Evolutionary conservation across 2,888 invertebrate species (phyloP), one percentile per base, ranked within the genome.

Genomic region (Caenorhabditis japonica): DNA sequence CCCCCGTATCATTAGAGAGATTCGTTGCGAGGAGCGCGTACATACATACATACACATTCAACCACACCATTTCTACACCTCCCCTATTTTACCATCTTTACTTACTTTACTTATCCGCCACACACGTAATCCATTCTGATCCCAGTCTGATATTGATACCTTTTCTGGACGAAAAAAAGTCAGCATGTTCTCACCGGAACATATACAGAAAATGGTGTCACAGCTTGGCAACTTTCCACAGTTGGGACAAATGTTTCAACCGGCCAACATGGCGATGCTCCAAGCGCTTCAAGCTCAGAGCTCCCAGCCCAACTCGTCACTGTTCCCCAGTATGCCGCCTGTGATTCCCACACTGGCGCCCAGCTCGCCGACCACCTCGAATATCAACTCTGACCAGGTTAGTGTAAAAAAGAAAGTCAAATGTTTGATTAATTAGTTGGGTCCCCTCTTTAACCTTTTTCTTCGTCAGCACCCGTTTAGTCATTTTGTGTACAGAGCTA

Each of bases 361-460:
- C 4, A 44, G 59, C 8, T 79, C 70, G 27, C 79, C 76, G 15
- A 80, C 78, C 8, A 78, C 80, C 34, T 77, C 77, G 44, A 76
- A 75, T 60, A 43, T 80, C 23, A 68, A 43, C 21, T 30, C 68
- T 27, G 81, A 81, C 17, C 81, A 81, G 77, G 81, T 81, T 60
- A 49, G 61, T 72, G 51, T 49, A n/a, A n/a, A n/a, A n/a, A n/a
- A n/a, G n/a, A 21, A 33, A 43, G n/a, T 47, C 4, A 21, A 15
- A 41, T 66, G 44, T 49, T 46, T 49, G 27, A 25, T 52, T 49
- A 41, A 27, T 55, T 39, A 53, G 30, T 72, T n/a, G n/a, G n/a
- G n/a, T n/a, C n/a, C n/a, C n/a, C n/a, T n/a, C n/a, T n/a, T n/a
- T n/a, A n/a, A n/a, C n/a, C n/a, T n/a, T n/a, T n/a, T n/a, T n/a